A percentile compares a stretch with the other conserved stretches of the same genome.
Evolutionary conservation across 2,888 invertebrate genomes (phyloP).

Genomic region (Melipona beecheii): DNA sequence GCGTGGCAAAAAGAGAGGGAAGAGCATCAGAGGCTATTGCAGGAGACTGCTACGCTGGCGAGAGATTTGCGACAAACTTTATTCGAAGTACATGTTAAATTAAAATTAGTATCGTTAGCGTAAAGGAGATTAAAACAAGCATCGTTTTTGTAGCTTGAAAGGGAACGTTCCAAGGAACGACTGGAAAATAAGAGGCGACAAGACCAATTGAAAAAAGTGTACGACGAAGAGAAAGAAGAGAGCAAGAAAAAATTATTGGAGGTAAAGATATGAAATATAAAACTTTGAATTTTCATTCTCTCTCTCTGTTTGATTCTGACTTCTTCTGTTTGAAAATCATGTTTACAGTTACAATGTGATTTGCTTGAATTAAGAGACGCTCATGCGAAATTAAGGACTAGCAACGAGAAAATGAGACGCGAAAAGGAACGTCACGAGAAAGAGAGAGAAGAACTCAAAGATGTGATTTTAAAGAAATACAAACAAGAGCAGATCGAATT

Average conservation of each 20-base stretch:
- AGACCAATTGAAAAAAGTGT: conserved; percentile 92
- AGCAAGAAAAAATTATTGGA: conserved; percentile 91
- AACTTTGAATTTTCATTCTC: not conserved
- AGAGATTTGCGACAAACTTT: conserved; percentile 94
- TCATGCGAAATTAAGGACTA: conserved; percentile 95
- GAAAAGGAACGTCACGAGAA: conserved; percentile 94
- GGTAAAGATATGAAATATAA: conserved; percentile 74
- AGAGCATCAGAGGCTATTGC: conserved; percentile 94
- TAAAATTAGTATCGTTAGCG: not conserved
- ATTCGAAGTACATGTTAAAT: conserved; percentile 83
- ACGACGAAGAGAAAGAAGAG: conserved; percentile 95
- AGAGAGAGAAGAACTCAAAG: conserved; percentile 88
- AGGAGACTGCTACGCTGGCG: conserved; percentile 95
- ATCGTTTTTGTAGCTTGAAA: conserved; percentile 88
- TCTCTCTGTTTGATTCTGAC: not conserved
- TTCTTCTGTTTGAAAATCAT: not conserved
- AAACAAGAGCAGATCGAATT: conserved; percentile 88
- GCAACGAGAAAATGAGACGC: conserved; percentile 94
- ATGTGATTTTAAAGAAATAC: conserved; percentile 84
- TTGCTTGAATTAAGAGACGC: conserved; percentile 94
- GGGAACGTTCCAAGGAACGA: conserved; percentile 95
- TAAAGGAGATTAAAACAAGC: not conserved
- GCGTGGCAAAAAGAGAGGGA: conserved; percentile 98
- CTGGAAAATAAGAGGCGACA: conserved; percentile 93
- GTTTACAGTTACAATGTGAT: conserved; percentile 91